Evolutionary conservation across 2,797 vertebrate species (phyloP), one percentile per base, ranked within the genome.

Genomic region (Dendrocincla fuliginosa): DNA sequence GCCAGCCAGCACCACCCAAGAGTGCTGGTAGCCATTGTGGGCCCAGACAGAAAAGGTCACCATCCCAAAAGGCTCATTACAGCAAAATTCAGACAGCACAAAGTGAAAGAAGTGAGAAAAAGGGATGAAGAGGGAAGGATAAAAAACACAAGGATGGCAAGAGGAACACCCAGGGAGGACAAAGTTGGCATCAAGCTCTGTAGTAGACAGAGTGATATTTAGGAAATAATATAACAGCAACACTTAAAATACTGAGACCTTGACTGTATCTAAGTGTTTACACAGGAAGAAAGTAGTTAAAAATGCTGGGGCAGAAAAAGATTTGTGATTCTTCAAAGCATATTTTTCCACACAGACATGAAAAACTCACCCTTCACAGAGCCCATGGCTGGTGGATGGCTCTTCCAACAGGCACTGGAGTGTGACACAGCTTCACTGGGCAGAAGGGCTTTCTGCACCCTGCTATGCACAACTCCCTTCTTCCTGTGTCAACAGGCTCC

Each of bases 181-280:
- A 28, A 50, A 35, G 44, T 0, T 42, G 15, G 50, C 49, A 90
- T 24, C 27, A 50, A 77, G n/a, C 16, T 59, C 23, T 25, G 13
- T 1, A 49, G 59, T 12, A 53, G 17, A 32, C 0, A 0, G 3
- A 50, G 19, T 25, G 42, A 9, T 35, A 39, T 61, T 69, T 49
- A 53, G 1, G 5, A 67, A 86, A 79, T 41, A 64, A 50, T 1
- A 11, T 2, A 69, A 88, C 14, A 83, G 32, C 57, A 35, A 30
- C 28, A 39, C 24, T 47, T 25, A 33, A 0, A 75, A 37, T 47
- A 41, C 46, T 53, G 22, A 49, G 33, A 71, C 15, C 52, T 60
- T 37, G 27, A 37, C 9, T 10, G 1, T 19, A 55, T 37, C n/a
- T 3, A 65, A 32, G 30, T 35, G 42, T 39, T 78, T 61, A n/a